Percentiles rank a stretch among this genome's conserved stretches.
Evolutionary conservation across 2,888 invertebrate species (phyloP).

Genomic region (Sceliomorpha sp.): DNA sequence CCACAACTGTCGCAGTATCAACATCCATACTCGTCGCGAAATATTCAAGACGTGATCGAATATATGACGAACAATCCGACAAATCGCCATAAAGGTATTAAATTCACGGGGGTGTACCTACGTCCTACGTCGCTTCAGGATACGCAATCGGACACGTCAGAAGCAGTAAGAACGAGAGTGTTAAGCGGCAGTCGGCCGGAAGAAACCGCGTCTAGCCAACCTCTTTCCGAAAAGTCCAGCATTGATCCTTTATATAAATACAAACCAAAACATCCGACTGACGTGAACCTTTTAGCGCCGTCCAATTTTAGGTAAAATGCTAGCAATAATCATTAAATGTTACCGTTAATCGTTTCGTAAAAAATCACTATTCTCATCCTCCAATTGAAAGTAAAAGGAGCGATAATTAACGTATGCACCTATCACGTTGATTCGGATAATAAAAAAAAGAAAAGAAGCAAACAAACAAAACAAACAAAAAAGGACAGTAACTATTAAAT

Average conservation of each 20-base stretch:
- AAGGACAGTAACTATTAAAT: too few relatives aligned
- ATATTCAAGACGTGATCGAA: constrained; percentile 78
- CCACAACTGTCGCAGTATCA: constrained; percentile 76
- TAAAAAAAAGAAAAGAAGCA: too few relatives aligned
- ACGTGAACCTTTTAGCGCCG: constrained; percentile 87
- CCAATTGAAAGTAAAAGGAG: too few relatives aligned
- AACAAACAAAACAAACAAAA: too few relatives aligned
- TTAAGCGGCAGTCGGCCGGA: too few relatives aligned
- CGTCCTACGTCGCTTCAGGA: constrained; percentile 76
- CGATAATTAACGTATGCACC: too few relatives aligned
- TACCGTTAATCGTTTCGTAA: too few relatives aligned
- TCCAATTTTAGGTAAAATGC: constrained; percentile 70
- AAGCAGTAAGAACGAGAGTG: constrained; percentile 59
- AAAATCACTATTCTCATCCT: too few relatives aligned
- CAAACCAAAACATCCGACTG: constrained; percentile 88
- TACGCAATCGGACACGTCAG: constrained; percentile 55
- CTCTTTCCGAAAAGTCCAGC: constrained; percentile 70
- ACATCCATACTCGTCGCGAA: constrained; percentile 74
- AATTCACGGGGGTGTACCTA: constrained; percentile 78
- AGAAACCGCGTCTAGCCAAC: background rate
- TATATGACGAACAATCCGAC: constrained; percentile 69
- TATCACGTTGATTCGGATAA: too few relatives aligned
- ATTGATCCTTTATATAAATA: constrained; percentile 86
- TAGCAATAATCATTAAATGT: too few relatives aligned
- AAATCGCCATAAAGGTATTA: constrained; percentile 71